Evolutionary conservation across 2,113 vertebrate genomes (phyloP).

Genomic region (Sylvicapra grimmia): DNA sequence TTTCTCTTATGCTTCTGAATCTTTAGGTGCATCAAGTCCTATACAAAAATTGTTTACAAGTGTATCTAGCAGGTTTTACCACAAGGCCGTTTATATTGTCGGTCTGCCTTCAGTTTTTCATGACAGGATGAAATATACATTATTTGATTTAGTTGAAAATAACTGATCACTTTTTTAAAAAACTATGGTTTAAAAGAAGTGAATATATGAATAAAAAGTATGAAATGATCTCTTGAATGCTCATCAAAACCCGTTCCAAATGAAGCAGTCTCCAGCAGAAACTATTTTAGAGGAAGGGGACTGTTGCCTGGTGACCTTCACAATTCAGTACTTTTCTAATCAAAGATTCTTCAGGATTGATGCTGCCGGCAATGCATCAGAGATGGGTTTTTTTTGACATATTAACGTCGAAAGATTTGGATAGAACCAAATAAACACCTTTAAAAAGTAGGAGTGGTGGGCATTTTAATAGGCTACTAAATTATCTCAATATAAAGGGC

Average conservation of each 20-base stretch:
- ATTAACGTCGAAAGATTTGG: background rate
- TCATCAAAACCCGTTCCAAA: background rate
- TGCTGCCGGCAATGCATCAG: background rate
- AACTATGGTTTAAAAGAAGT: background rate
- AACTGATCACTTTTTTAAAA: background rate
- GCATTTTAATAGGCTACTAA: background rate
- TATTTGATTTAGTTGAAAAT: conserved; percentile 2
- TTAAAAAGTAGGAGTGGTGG: background rate
- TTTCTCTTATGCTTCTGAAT: background rate
- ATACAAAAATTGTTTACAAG: conserved; percentile 30
- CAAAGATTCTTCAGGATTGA: background rate
- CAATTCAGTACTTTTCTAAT: background rate
- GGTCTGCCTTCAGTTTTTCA: background rate
- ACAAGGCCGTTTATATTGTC: background rate
- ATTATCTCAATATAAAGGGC: background rate
- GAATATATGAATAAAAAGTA: background rate
- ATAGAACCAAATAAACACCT: conserved; percentile 6
- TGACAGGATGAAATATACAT: background rate
- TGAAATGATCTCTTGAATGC: background rate
- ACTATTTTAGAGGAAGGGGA: background rate
- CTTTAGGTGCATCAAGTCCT: conserved; percentile 6
- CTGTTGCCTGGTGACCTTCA: background rate
- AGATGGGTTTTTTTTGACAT: background rate
- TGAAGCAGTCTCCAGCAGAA: background rate
- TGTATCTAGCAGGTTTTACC: background rate